These are phyloP conservation scores for Parnassius smintheus DNA, from an alignment of 2,888 invertebrate genomes.

Conservation along the genomic window DNA sequence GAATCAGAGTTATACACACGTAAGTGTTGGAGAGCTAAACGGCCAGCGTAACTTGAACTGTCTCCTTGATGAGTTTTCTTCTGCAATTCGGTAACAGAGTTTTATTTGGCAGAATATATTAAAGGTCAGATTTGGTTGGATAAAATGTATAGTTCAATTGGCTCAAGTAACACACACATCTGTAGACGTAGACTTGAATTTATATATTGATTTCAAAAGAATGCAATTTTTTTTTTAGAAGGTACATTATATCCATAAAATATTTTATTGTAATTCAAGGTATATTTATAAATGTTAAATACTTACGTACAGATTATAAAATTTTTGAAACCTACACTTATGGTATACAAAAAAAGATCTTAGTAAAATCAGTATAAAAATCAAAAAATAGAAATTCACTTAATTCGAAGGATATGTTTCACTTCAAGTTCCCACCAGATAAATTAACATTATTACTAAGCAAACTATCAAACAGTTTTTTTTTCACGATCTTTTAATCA, in stretches of 20 bases:
- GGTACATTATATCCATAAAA: background rate
- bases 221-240: conserved; percentile 1
- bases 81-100: conserved; percentile 33
- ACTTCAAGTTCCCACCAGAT: background rate
- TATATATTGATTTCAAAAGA: conserved; percentile 11
- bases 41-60: conserved; percentile 54
- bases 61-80: conserved; percentile 41
- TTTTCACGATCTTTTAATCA: background rate
- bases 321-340: conserved; percentile 4
- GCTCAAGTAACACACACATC: conserved; percentile 71
- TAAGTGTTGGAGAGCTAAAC: conserved; percentile 57
- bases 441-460: conserved; percentile 1
- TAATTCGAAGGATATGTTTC: background rate
- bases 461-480: background rate
- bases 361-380: background rate
- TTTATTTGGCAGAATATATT: conserved; percentile 40
- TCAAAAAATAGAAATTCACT: background rate
- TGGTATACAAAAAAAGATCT: background rate
- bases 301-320: conserved; percentile 22
- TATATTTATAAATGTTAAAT: background rate
- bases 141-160: conserved; percentile 64
- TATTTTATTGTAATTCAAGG: background rate
- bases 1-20: conserved; percentile 65
- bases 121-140: conserved; percentile 57
- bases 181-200: conserved; percentile 46